Evolutionary conservation across 2,113 vertebrate genomes (phyloP).

Genomic region (Anarhynchus alexandrinus): DNA sequence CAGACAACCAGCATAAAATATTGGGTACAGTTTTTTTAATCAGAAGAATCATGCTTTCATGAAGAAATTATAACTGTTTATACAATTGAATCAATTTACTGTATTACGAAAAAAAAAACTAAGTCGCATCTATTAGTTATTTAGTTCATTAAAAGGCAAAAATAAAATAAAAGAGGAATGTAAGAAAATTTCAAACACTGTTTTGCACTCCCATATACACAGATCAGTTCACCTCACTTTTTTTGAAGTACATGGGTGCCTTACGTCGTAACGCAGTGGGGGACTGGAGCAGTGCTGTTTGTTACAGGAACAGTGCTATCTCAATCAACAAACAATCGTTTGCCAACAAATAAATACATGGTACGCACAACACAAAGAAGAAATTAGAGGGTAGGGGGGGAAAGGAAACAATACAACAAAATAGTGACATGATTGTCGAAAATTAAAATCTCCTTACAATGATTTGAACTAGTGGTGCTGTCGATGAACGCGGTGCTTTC

Average conservation of each 20-base stretch:
- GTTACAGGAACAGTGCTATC: slow-evolving; percentile 90
- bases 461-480: slow-evolving; percentile 90
- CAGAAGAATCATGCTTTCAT: slow-evolving; percentile 99
- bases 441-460: slow-evolving; percentile 89
- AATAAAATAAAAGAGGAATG: slow-evolving; percentile 86
- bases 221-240: slow-evolving; percentile 82
- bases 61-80: slow-evolving; percentile 93
- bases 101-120: slow-evolving; percentile 84
- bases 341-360: slow-evolving; percentile 99
- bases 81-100: slow-evolving; percentile 93
- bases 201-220: slow-evolving; percentile 86
- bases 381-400: slow-evolving; percentile 54
- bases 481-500: slow-evolving; percentile 57
- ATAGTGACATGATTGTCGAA: slow-evolving; percentile 95
- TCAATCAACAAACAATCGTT: slow-evolving; percentile 96
- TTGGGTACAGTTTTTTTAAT: slow-evolving; percentile 89
- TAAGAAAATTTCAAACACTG: slow-evolving; percentile 91
- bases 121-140: slow-evolving; percentile 90
- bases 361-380: slow-evolving; percentile 86
- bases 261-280: slow-evolving; percentile 72
- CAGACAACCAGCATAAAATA: slow-evolving; percentile 97
- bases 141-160: slow-evolving; percentile 94
- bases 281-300: slow-evolving; percentile 93
- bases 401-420: slow-evolving; percentile 74
- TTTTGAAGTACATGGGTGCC: slow-evolving; percentile 75